These are phyloP conservation scores for Antennarius maculatus DNA, from an alignment of 2,797 vertebrate genomes.

Conservation along the genomic window DNA sequence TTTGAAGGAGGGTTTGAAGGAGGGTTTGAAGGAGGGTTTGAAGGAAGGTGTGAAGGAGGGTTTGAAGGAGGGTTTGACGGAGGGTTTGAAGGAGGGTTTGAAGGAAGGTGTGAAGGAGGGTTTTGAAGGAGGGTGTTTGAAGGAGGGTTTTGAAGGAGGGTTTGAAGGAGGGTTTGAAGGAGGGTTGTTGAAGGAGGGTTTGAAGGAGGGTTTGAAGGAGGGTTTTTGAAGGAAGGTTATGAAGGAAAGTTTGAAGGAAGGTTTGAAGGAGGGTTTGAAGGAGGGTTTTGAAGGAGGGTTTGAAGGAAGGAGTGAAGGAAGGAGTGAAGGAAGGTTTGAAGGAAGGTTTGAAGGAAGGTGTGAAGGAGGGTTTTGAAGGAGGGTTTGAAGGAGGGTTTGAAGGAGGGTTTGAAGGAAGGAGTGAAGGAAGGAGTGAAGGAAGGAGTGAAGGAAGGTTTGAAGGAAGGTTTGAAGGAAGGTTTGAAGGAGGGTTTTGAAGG, in stretches of 20 bases:
- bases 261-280: slow-evolving; percentile 63
- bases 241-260: slow-evolving; percentile 58
- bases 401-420: slow-evolving; percentile 40
- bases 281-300: slow-evolving; percentile 46
- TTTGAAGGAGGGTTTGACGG: no score
- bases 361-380: no score
- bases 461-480: slow-evolving; percentile 65
- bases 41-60: slow-evolving; percentile 71
- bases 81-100: slow-evolving; percentile 64
- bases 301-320: slow-evolving; percentile 71
- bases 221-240: slow-evolving; percentile 70
- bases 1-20: slow-evolving; percentile 63
- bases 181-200: slow-evolving; percentile 46
- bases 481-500: slow-evolving; percentile 54
- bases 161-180: slow-evolving; percentile 60
- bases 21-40: slow-evolving; percentile 64
- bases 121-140: no score
- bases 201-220: slow-evolving; percentile 71
- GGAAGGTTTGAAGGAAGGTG: slow-evolving; percentile 67
- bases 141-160: no score
- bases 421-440: slow-evolving; percentile 74
- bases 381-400: slow-evolving; percentile 68
- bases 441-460: slow-evolving; percentile 67
- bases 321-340: slow-evolving; percentile 69
- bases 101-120: slow-evolving; percentile 71